Percentiles rank a stretch among this genome's conserved stretches.
These are phyloP conservation scores for Goniozus legneri DNA, from an alignment of 1,140 invertebrate species.

Conservation along the genomic window DNA sequence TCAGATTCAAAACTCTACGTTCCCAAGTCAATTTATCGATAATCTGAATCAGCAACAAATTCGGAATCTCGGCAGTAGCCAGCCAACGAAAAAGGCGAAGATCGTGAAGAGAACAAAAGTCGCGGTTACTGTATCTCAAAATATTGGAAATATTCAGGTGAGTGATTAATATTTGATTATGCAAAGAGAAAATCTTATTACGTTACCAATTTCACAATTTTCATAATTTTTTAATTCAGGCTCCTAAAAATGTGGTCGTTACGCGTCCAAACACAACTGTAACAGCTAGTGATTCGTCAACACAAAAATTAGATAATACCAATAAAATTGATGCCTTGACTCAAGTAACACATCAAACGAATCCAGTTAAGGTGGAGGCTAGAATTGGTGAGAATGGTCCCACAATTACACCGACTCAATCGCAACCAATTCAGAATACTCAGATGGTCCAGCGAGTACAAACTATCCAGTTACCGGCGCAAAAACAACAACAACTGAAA, in stretches of 20 bases:
- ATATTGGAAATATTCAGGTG: constrained; percentile 28
- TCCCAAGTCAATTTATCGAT: constrained; percentile 51
- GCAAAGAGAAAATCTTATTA: neutral
- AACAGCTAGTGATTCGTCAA: constrained; percentile 23
- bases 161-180: constrained; percentile 2
- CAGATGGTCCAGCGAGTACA: constrained; percentile 45
- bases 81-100: constrained; percentile 44
- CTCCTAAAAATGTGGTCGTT: constrained; percentile 35
- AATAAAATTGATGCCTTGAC: constrained; percentile 29
- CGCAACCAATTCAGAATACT: constrained; percentile 35
- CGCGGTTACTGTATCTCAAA: constrained; percentile 31
- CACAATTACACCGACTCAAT: constrained; percentile 27
- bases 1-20: constrained; percentile 50
- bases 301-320: constrained; percentile 32
- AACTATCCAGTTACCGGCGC: constrained; percentile 44
- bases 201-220: constrained; percentile 3
- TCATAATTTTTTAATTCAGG: constrained; percentile 14
- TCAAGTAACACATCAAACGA: too few species aligned
- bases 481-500: constrained; percentile 45
- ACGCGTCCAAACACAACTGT: constrained; percentile 30
- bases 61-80: constrained; percentile 38
- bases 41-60: constrained; percentile 53
- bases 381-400: constrained; percentile 35
- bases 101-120: constrained; percentile 45
- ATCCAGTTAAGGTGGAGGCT: constrained; percentile 38